phyloP scores from a whole-genome alignment of 2,113 vertebrate genomes.

The Brachirus orientalis region DNA sequence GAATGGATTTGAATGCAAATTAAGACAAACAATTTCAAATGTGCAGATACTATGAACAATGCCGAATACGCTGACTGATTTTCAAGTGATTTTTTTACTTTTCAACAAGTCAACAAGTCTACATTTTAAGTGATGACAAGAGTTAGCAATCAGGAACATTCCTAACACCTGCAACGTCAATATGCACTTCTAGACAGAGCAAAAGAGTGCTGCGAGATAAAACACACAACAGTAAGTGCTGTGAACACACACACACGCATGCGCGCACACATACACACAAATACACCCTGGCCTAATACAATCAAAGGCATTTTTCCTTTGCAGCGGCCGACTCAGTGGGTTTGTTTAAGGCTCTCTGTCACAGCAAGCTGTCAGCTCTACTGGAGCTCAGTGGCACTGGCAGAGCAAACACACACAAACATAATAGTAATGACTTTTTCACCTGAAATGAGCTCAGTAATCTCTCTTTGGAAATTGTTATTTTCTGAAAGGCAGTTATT shows the following conservation, averaged over 20 bases:
- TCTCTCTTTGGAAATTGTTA: too few species aligned
- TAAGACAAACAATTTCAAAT: too few species aligned
- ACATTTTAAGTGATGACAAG: too few species aligned
- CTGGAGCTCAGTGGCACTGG: constrained; percentile 58
- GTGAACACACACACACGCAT: constrained; percentile 12
- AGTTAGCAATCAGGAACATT: not conserved
- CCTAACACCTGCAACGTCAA: not conserved
- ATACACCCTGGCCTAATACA: constrained; percentile 40
- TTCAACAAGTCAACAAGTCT: too few species aligned
- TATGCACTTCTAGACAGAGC: constrained; percentile 3
- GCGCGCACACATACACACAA: constrained; percentile 23
- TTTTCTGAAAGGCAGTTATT: too few species aligned
- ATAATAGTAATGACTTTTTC: not conserved
- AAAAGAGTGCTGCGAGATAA: constrained; percentile 16
- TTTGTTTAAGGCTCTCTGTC: constrained; percentile 77
- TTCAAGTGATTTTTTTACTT: too few species aligned
- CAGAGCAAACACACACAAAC: constrained; percentile 19
- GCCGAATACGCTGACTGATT: too few species aligned
- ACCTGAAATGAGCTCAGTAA: too few species aligned
- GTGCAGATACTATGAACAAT: too few species aligned
- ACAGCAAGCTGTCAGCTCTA: constrained; percentile 79
- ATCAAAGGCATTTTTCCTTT: constrained; percentile 81
- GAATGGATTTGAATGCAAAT: too few species aligned
- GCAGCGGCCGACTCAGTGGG: constrained; percentile 60
- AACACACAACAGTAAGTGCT: constrained; percentile 11